Base-by-base conservation (phyloP, 2,797 vertebrate genomes). In the Neomorphus geoffroyi region DNA sequence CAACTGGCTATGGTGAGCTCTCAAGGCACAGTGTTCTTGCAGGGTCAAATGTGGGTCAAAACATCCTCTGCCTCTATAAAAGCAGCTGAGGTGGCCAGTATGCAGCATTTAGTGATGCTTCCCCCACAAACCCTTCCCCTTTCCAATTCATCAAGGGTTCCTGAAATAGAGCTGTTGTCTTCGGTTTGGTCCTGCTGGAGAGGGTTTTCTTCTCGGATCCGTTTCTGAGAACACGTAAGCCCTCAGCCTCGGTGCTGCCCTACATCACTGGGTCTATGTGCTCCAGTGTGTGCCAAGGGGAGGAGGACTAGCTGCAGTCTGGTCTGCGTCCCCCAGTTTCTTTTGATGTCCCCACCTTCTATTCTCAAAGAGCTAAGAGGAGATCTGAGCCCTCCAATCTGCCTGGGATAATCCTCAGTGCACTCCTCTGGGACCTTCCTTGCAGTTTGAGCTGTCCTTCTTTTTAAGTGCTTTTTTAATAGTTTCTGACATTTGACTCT, bases 231-330 rank as follows among this genome's bases (percentile, higher is more conserved):
- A 50, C 28, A 10, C 4, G 10, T 26, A 33, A 72, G 28, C 21
- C 54, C 39, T 77, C 18, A 67, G 32, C 18, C 37, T 72, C 60
- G 0, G 0, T 4, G 4, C 22, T 23, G 18, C 18, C 18, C 53
- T 35, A 56, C 39, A 13, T 24, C 48, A 30, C 7, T 28, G 21
- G 1, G 3, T 18, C 43, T 39, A 3, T 0, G 0, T 28, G 22
- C 43, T 64, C 27, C 45, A 26, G 43, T 18, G 12, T 7, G 32
- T 45, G 50, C 60, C 60, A 69, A 41, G 28, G 60, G 32, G 24
- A 82, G 53, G 35, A 79, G 48, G 22, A 58, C 8, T 2, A 14
- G 24, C 9, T 88, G 74, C 69, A 64, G 18, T 53, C 72, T 71
- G 43, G 13, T 67, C 67, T 60, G 54, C 45, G 60, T 21, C 26